Base-by-base conservation (phyloP, 2,888 invertebrate species). In the Stictocephala bisonia region DNA sequence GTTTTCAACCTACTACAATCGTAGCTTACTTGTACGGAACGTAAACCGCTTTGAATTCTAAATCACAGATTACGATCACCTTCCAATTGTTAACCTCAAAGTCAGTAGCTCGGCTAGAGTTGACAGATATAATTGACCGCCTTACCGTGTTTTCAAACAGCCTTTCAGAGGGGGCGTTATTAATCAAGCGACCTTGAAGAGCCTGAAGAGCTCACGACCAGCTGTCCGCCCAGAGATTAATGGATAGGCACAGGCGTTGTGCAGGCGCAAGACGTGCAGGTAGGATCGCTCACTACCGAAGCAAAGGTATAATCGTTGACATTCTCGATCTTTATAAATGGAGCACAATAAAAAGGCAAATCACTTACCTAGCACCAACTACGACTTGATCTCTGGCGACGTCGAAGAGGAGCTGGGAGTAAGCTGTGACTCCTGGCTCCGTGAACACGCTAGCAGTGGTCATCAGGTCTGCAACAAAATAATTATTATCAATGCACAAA, bases 391-490 rank as follows among this genome's bases (percentile, higher is more conserved):
- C 92, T 82, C 94, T 89, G 78, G 92, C 90, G 74, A 93, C 91
- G 86, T 96, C 96, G 84, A 96, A 93, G 72, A 95, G 87, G 82
- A 96, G 87, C 86, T 94, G 92, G 67, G 94, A 92, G 85, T 91
- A 96, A 78, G 91, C 90, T 76, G 89, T 89, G 78, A 93, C 90
- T 79, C 90, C 90, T 76, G 90, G 88, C 83, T 92, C 90, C 80
- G 88, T 87, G 84, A 94, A 96, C 81, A 88, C 86, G 84, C 90
- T 88, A 71, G 88, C 86, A 76, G 90, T 83, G 15, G 81, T 80
- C 77, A 92, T 84, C 79, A 91, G 84, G 87, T 93, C 93, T 93
- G 86, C 31, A 86, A 87, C 79, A 83, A 82, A 83, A n/a, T n/a
- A n/a, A n/a, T n/a, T n/a, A n/a, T n/a, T n/a, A n/a, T n/a, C n/a